A percentile compares a stretch with the other conserved stretches of the same genome.
phyloP scores from a whole-genome alignment of 2,888 invertebrate species.

The Acanthococcus lagerstroemiae region DNA sequence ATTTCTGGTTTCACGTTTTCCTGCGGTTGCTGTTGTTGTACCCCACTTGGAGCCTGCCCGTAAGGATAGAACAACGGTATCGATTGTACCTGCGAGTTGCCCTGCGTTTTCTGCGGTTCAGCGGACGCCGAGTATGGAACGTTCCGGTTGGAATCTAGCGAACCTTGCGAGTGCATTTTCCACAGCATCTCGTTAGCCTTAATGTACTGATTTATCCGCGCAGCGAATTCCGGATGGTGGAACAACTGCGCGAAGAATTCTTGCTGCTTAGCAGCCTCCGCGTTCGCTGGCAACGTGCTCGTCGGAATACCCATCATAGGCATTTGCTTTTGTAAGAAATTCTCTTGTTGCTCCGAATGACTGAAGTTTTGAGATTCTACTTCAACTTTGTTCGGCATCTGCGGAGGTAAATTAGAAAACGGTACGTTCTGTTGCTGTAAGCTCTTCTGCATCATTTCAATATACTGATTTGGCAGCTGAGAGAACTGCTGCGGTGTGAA shows the following conservation, averaged over 20 bases:
- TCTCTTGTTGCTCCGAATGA: constrained; percentile 5
- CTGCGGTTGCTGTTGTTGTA: background rate
- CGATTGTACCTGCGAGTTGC: background rate
- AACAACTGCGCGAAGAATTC: constrained; percentile 7
- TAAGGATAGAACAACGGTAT: background rate
- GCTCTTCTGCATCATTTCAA: background rate
- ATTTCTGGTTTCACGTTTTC: background rate
- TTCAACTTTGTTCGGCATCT: background rate
- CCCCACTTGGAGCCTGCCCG: background rate
- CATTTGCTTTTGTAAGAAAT: constrained; percentile 6
- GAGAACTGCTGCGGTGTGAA: background rate
- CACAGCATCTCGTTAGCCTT: constrained; percentile 9
- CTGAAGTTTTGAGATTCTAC: background rate
- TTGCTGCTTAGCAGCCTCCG: background rate
- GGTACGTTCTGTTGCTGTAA: background rate
- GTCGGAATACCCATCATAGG: background rate
- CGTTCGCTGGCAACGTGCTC: background rate
- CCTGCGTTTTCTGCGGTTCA: background rate
- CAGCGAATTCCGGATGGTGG: constrained; percentile 7
- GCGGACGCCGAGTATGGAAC: background rate
- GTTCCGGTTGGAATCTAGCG: constrained; percentile 2
- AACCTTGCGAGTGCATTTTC: constrained; percentile 10
- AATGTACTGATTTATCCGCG: constrained; percentile 7
- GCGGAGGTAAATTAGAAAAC: background rate
- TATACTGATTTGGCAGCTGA: background rate